phyloP scores from a whole-genome alignment of 1,140 invertebrate species.

The Tetragnatha versicolor region DNA sequence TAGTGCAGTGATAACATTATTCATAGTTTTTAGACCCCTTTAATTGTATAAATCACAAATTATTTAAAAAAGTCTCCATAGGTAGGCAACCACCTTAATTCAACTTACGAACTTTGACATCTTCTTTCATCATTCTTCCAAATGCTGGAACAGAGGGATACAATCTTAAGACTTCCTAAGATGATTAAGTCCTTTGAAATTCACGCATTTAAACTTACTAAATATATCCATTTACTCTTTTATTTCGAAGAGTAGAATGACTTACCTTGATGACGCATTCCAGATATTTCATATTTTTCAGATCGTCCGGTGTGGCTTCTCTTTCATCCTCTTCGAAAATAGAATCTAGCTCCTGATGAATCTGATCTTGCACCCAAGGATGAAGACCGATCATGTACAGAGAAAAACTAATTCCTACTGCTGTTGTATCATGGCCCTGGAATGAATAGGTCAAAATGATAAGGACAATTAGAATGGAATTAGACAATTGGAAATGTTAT shows the following conservation, averaged over 20 bases:
- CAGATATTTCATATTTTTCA: slow-evolving; percentile 74
- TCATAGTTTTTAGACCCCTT: too few relatives aligned
- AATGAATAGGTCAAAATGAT: neutral
- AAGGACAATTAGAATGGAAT: too few relatives aligned
- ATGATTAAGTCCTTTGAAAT: neutral
- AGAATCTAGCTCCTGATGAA: slow-evolving; percentile 80
- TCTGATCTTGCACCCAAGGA: slow-evolving; percentile 79
- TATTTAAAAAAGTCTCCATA: too few relatives aligned
- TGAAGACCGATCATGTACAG: slow-evolving; percentile 78
- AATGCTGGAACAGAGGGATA: slow-evolving; percentile 84
- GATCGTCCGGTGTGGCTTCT: slow-evolving; percentile 70
- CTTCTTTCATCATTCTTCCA: slow-evolving; percentile 74
- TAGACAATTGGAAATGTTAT: too few relatives aligned
- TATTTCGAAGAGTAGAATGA: too few relatives aligned
- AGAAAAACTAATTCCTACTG: slow-evolving; percentile 68
- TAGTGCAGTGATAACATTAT: too few relatives aligned
- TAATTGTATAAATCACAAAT: too few relatives aligned
- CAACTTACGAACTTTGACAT: slow-evolving; percentile 65
- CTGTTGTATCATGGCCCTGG: slow-evolving; percentile 68
- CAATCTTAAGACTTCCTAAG: slow-evolving; percentile 62
- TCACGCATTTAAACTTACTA: neutral
- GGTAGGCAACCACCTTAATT: neutral
- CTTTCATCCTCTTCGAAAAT: slow-evolving; percentile 72
- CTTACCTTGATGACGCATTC: slow-evolving; percentile 73
- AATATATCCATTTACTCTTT: neutral